Evolutionary conservation across 2,888 invertebrate genomes (phyloP), one percentile per base, ranked within the genome.

Genomic region (Pseudococcus viburni): DNA sequence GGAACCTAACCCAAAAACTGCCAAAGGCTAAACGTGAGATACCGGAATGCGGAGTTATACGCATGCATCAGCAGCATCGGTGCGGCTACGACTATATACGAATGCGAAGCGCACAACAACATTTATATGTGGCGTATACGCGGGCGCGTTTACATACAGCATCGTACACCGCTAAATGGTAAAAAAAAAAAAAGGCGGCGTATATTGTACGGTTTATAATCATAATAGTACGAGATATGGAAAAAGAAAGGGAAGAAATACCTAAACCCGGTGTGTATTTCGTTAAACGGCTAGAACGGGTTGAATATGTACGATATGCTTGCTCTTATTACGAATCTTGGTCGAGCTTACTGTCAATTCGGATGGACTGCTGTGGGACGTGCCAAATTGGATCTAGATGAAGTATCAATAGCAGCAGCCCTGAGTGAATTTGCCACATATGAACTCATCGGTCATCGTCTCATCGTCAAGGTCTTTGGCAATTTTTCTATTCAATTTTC

Each of bases 21-120:
- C 87, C 87, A 87, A 87, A 87, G 87, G 87, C 87, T 87, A 87
- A 87, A 87, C 87, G 87, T 87, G 87, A 87, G 87, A 87, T 87
- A 87, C 87, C 87, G 87, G 87, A 77, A 77, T 87, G 87, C 80
- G 22, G 87, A 87, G 77, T 80, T 55, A 55, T 55, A 55, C 55
- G 55, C 55, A 55, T n/a, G 55, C 55, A 55, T 64, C 55, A 55
- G 55, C 55, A 55, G 55, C 55, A n/a, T 5, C 55, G n/a, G n/a
- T 55, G n/a, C 55, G 17, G n/a, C 55, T 15, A 15, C 51, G 51
- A 15, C 51, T 12, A 51, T 51, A 15, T 15, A 15, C 51, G 51
- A 51, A 4, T 55, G 55, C 55, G 55, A 55, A n/a, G 55, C 48
- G 55, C 55, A 55, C 48, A 15, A 55, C 55, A 51, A 51, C 48